A percentile compares a stretch with the other conserved stretches of the same genome.
phyloP scores from a whole-genome alignment of 2,113 vertebrate species.

The Prochilodus magdalenae region DNA sequence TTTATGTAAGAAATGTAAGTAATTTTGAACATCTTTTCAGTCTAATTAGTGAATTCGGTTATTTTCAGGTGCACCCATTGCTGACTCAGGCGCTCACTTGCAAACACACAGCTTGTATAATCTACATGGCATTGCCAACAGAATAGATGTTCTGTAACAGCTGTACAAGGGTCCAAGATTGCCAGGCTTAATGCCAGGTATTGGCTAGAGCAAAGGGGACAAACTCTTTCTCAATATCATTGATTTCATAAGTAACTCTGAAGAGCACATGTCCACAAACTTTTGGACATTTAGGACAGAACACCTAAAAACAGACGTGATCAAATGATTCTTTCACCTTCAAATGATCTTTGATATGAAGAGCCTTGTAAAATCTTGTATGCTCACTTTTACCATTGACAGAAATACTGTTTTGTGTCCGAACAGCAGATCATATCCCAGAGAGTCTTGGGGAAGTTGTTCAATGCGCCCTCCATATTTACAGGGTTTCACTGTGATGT shows the following conservation, averaged over 20 bases:
- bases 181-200: too few species aligned
- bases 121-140: background rate
- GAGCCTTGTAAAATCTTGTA: background rate
- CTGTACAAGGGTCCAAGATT: too few species aligned
- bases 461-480: conserved; percentile 9
- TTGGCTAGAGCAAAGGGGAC: too few species aligned
- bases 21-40: too few species aligned
- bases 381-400: background rate
- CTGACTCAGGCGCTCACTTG: background rate
- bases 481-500: conserved; percentile 43
- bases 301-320: too few species aligned
- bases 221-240: too few species aligned
- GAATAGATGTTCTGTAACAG: background rate
- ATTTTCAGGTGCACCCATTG: background rate
- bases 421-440: background rate
- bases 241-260: too few species aligned
- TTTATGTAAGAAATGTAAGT: too few species aligned
- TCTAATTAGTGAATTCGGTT: too few species aligned
- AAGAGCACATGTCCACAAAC: too few species aligned
- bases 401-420: background rate
- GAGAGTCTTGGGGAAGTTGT: background rate
- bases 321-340: background rate
- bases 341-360: background rate
- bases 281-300: too few species aligned
- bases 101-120: background rate